A percentile compares a stretch with the other conserved stretches of the same genome.
Conservation (phyloP, 2,113 vertebrate species). For the Xenopus tropicalis region UCB_Xtro_10.0 CM004446.2:86069001-86069500, state of each 20-base stretch:
- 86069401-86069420: constrained; percentile 82
- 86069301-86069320: constrained; percentile 46
- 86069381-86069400: constrained; percentile 71
- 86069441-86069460: constrained; percentile 97
- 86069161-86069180: no score
- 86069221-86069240: neutral
- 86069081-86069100: no score
- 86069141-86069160: no score
- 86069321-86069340: constrained; percentile 49
- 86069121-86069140: no score
- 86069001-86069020: no score
- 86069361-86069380: constrained; percentile 75
- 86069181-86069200: no score
- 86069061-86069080: no score
- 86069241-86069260: constrained; percentile 30
- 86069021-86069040: no score
- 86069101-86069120: no score
- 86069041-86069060: no score
- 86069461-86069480: constrained; percentile 83
- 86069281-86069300: constrained; percentile 16
- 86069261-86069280: constrained; percentile 19
- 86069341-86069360: constrained; percentile 51
- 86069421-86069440: constrained; percentile 88
- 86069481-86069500: constrained; percentile 86
- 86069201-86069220: neutral